Evolutionary conservation across 2,888 invertebrate genomes (phyloP), one percentile per base, ranked within the genome.

Genomic region (Papilio gigon): DNA sequence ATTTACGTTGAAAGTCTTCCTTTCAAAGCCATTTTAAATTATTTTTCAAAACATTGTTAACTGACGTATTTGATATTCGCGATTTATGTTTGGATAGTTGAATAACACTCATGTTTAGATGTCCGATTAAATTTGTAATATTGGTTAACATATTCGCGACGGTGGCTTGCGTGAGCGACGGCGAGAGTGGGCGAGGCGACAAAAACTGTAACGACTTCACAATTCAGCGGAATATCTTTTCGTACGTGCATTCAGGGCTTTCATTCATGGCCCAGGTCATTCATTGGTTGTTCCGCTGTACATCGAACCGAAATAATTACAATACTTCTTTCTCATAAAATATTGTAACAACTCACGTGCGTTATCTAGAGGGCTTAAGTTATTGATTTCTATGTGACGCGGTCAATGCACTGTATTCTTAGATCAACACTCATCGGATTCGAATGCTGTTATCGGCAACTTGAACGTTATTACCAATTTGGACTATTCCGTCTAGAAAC

Each of bases 151-250:
- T 37, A 60, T 12, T 53, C 20, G 1, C 12, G 22, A 42, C 40
- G n/a, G 59, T 22, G 17, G 44, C 30, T 42, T 12, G 44, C 72
- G 73, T 67, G 56, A 47, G 20, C 64, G 68, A 71, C 70, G 70
- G 77, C 74, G 76, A 78, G 76, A 78, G 77, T 77, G 73, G 72
- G 50, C 71, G 75, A 78, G 78, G 79, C 79, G 80, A 73, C 74
- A 75, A 79, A 71, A 71, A 71, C 74, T 74, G 66, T 67, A 65
- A 69, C 70, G 65, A 70, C 68, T 67, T 42, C 64, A 72, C 74
- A 70, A 72, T 73, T 69, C 60, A 68, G 74, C 65, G 61, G 60
- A 66, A 70, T 65, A 65, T 69, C 62, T 72, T 71, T 73, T 71
- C 37, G 59, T 56, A 33, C 53, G 22, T 27, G 53, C 56, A 50